phyloP scores from a whole-genome alignment of 2,888 invertebrate species.

The Drosophila nigricruria region DNA sequence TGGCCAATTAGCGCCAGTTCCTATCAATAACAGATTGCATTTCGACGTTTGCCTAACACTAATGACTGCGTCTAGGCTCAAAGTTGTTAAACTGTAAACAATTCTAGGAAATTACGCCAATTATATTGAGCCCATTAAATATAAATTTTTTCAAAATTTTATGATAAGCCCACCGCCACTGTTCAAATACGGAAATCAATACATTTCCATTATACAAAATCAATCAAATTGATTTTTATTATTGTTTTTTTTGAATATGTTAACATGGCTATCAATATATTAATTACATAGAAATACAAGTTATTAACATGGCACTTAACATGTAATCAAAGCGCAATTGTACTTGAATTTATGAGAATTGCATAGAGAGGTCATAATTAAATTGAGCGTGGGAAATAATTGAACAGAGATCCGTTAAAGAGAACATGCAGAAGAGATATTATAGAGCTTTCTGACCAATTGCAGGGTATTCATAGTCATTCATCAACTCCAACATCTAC shows the following conservation, averaged over 20 bases:
- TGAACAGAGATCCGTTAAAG: not conserved
- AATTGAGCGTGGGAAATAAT: not conserved
- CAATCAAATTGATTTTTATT: constrained; percentile 3
- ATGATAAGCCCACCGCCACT: not conserved
- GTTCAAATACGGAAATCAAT: constrained; percentile 1
- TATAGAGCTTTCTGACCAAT: not conserved
- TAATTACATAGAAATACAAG: constrained; percentile 1
- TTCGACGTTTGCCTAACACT: constrained; percentile 31
- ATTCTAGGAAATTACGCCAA: constrained; percentile 50
- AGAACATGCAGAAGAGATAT: too few relatives aligned
- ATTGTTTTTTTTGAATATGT: not conserved
- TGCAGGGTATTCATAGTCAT: not conserved
- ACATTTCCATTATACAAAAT: constrained; percentile 3
- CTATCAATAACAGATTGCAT: constrained; percentile 54
- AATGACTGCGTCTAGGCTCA: constrained; percentile 33
- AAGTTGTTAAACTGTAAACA: constrained; percentile 34
- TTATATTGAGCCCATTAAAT: constrained; percentile 24
- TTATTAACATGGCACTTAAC: not conserved
- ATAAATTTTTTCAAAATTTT: not conserved
- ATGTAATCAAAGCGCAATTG: not conserved
- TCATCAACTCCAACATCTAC: not conserved
- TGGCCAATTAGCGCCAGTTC: constrained; percentile 55
- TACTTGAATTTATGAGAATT: constrained; percentile 8
- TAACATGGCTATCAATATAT: constrained; percentile 3
- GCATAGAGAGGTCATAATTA: constrained; percentile 7